Evolutionary conservation across 2,113 vertebrate species (phyloP).

Genomic region (Polypterus bichir): DNA sequence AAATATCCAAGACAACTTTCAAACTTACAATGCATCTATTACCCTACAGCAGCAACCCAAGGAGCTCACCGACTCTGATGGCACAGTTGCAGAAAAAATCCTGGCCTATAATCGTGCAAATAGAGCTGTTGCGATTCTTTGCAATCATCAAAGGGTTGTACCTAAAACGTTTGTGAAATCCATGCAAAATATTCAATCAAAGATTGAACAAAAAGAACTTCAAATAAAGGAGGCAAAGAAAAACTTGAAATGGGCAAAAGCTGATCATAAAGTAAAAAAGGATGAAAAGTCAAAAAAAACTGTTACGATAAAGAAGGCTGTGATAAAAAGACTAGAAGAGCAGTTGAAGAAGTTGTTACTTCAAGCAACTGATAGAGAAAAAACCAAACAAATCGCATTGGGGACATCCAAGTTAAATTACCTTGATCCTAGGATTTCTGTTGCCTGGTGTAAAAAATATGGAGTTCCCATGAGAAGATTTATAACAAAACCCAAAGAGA

Average conservation of each 20-base stretch:
- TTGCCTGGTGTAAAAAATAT: slow-evolving; percentile 46
- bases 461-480: slow-evolving; percentile 42
- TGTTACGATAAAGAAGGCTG: slow-evolving; percentile 11
- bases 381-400: slow-evolving; percentile 47
- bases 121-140: slow-evolving; percentile 53
- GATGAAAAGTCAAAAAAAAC: slow-evolving; percentile 23
- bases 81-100: slow-evolving; percentile 44
- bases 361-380: slow-evolving; percentile 35
- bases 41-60: slow-evolving; percentile 55
- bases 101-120: slow-evolving; percentile 63
- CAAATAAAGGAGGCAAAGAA: slow-evolving; percentile 32
- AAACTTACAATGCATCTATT: slow-evolving; percentile 58
- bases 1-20: slow-evolving; percentile 22
- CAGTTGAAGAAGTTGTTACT: slow-evolving; percentile 25
- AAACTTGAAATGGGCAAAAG: slow-evolving; percentile 30
- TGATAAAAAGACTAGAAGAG: slow-evolving; percentile 30
- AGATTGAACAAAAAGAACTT: slow-evolving; percentile 40
- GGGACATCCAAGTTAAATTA: slow-evolving; percentile 49
- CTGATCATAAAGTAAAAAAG: slow-evolving; percentile 12
- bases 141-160: slow-evolving; percentile 56
- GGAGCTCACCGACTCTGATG: slow-evolving; percentile 41
- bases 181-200: slow-evolving; percentile 42
- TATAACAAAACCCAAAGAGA: slow-evolving; percentile 47
- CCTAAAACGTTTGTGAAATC: slow-evolving; percentile 61
- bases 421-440: slow-evolving; percentile 42